Conservation (phyloP, 2,888 invertebrate genomes). For the Netelia virgata region DNA sequence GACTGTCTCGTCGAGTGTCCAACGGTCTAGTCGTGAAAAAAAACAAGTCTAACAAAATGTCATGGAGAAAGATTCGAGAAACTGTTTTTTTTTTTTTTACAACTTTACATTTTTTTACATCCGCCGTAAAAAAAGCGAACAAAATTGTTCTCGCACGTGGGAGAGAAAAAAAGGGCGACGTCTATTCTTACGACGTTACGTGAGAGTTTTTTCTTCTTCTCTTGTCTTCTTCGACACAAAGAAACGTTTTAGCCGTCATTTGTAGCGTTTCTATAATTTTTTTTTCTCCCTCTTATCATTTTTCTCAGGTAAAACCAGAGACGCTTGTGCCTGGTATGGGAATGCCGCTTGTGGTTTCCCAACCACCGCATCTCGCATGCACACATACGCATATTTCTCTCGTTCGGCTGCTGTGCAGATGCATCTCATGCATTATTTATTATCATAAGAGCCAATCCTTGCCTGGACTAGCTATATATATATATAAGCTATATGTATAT, state of each 20-base stretch:
- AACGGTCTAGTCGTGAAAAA: neutral
- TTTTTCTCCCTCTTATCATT: constrained; percentile 28
- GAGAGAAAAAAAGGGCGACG: neutral
- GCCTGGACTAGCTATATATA: constrained; percentile 9
- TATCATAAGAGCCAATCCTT: constrained; percentile 34
- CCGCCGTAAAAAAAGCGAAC: neutral
- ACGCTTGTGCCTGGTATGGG: constrained; percentile 29
- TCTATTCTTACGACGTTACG: neutral
- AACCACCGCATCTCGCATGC: constrained; percentile 15
- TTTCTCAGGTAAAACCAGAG: constrained; percentile 33
- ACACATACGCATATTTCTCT: constrained; percentile 15
- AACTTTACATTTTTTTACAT: too few species aligned
- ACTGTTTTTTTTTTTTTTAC: too few species aligned
- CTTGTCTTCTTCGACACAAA: neutral
- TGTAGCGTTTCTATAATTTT: constrained; percentile 12
- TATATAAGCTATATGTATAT: neutral
- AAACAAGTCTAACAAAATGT: too few species aligned
- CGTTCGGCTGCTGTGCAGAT: constrained; percentile 64
- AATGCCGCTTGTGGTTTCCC: constrained; percentile 30
- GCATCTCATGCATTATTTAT: constrained; percentile 77
- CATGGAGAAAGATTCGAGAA: too few species aligned
- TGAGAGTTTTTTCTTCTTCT: constrained; percentile 2
- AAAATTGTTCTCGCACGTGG: neutral
- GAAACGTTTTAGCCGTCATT: constrained; percentile 10
- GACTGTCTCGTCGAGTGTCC: too few species aligned